A percentile compares a stretch with the other conserved stretches of the same genome.
Evolutionary conservation across 2,797 vertebrate genomes (phyloP).

Genomic region (Sphenodon punctatus): DNA sequence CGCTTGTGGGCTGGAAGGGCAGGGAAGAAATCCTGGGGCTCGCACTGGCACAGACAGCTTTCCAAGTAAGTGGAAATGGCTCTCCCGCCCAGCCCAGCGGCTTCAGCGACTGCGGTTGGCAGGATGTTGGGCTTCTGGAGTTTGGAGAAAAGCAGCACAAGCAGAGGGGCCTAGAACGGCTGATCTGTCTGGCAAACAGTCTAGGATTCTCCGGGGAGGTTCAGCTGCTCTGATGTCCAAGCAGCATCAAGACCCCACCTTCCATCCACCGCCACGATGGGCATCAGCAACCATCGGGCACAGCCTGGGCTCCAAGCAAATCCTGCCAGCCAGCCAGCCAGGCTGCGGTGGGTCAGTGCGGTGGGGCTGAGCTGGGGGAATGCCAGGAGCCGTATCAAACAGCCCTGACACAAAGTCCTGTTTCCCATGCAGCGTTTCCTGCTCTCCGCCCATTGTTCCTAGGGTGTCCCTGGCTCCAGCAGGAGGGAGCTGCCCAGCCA

Average conservation of each 20-base stretch:
- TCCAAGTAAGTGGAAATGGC: background rate
- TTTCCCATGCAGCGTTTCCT: slow-evolving; percentile 72
- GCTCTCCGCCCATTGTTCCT: slow-evolving; percentile 74
- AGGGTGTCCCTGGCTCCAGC: slow-evolving; percentile 56
- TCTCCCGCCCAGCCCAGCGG: background rate
- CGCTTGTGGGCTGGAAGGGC: too few species aligned
- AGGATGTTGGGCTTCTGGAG: background rate
- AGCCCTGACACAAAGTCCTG: slow-evolving; percentile 63
- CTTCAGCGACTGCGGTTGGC: too few species aligned
- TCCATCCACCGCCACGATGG: background rate
- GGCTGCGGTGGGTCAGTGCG: too few species aligned
- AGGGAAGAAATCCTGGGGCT: too few species aligned
- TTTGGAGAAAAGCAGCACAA: background rate
- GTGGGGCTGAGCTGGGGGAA: slow-evolving; percentile 29
- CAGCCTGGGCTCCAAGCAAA: background rate
- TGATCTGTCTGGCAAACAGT: background rate
- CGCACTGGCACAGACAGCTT: too few species aligned
- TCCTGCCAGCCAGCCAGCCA: too few species aligned
- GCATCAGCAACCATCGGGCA: too few species aligned
- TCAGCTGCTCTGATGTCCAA: background rate
- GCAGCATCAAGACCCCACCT: background rate
- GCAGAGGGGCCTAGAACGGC: too few species aligned
- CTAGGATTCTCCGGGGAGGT: background rate
- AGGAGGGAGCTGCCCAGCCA: background rate
- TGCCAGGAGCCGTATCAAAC: slow-evolving; percentile 53